phyloP scores from a whole-genome alignment of 2,888 invertebrate species.

The Cinara cedri region DNA sequence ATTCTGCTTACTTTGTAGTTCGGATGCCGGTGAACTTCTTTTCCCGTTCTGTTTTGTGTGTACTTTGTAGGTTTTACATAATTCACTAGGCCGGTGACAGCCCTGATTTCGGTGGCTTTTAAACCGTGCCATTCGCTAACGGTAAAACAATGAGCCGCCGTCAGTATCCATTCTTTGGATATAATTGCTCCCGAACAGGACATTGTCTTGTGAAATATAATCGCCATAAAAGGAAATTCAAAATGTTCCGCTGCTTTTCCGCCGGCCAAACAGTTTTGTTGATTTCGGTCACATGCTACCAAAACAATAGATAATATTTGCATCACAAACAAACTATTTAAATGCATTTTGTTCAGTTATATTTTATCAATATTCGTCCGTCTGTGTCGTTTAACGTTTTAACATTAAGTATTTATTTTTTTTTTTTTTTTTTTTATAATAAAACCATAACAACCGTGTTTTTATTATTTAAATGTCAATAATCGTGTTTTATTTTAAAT shows the following conservation, averaged over 20 bases:
- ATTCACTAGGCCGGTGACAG: too few relatives aligned
- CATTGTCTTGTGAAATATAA: constrained; percentile 25
- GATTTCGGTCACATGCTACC: not conserved
- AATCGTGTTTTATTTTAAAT: constrained; percentile 68
- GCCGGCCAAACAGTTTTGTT: constrained; percentile 20
- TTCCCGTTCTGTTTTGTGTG: too few relatives aligned
- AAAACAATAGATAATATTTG: constrained; percentile 20
- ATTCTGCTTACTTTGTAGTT: too few relatives aligned
- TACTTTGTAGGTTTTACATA: too few relatives aligned
- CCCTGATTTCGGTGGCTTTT: too few relatives aligned
- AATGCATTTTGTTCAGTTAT: not conserved
- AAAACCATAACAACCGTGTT: constrained; percentile 35
- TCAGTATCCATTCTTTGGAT: constrained; percentile 45
- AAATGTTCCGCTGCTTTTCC: constrained; percentile 29
- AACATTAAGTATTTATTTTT: constrained; percentile 2
- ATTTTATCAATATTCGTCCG: not conserved
- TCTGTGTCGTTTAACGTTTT: not conserved
- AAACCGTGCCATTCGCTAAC: not conserved
- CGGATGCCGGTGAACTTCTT: too few relatives aligned
- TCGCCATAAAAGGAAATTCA: constrained; percentile 44
- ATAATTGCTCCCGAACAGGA: too few relatives aligned
- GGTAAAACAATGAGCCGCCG: constrained; percentile 49
- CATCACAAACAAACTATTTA: not conserved
- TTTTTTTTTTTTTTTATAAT: too few relatives aligned
- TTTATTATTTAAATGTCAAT: constrained; percentile 41